Percentiles rank a stretch among this genome's conserved stretches.
These are phyloP conservation scores for Nerophis ophidion DNA, from an alignment of 2,113 vertebrate species.

Conservation along the genomic window DNA sequence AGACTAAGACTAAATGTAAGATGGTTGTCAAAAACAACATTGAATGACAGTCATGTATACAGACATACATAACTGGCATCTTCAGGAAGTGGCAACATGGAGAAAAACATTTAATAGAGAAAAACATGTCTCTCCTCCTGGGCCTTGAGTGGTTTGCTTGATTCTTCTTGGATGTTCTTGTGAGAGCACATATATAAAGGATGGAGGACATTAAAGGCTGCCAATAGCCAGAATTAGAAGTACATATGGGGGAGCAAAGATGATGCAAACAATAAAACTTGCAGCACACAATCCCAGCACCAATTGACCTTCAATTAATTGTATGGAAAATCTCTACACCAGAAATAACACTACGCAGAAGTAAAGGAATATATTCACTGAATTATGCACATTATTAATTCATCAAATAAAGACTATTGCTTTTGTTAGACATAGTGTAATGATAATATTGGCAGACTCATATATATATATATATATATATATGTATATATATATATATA, in stretches of 20 bases:
- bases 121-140: no score
- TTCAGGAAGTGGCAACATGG: no score
- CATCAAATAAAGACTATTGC: not conserved
- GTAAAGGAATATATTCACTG: not conserved
- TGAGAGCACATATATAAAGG: not conserved
- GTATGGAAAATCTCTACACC: not conserved
- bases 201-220: not conserved
- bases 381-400: slow-evolving; percentile 5
- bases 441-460: not conserved
- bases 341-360: not conserved
- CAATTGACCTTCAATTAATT: slow-evolving; percentile 6
- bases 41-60: no score
- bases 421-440: not conserved
- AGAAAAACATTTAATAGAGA: no score
- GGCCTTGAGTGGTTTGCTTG: not conserved
- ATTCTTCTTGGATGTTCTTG: not conserved
- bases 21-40: no score
- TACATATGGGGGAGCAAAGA: not conserved
- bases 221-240: not conserved
- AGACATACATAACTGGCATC: no score
- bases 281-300: not conserved
- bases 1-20: no score
- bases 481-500: no score
- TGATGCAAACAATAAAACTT: not conserved
- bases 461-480: no score